Conservation (phyloP, 2,888 invertebrate genomes). For the Plebejus anna region DNA sequence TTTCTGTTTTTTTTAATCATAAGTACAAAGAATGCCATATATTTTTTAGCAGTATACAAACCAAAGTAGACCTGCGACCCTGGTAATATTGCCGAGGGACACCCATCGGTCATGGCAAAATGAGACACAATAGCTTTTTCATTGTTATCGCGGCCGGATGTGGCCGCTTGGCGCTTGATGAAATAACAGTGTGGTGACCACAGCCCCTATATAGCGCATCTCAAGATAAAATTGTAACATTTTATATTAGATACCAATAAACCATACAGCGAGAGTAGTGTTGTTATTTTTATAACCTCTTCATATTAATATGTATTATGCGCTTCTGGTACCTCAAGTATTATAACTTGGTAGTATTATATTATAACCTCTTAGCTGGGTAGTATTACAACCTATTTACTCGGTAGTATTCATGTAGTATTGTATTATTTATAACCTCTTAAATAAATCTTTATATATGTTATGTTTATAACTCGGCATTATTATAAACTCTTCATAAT, state of each 20-base stretch:
- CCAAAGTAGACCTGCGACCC: not conserved
- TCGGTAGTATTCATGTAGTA: no score
- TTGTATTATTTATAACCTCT: no score
- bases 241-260: constrained; percentile 16
- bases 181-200: not conserved
- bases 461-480: no score
- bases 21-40: constrained; percentile 25
- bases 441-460: no score
- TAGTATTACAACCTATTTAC: no score
- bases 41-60: not conserved
- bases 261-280: not conserved
- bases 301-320: not conserved
- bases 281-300: not conserved
- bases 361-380: no score
- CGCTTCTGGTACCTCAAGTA: not conserved
- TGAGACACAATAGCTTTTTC: no score
- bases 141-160: no score
- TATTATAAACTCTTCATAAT: no score
- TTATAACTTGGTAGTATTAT: not conserved
- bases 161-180: no score
- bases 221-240: constrained; percentile 6
- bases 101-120: no score
- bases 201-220: not conserved
- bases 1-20: not conserved
- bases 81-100: not conserved